These are phyloP conservation scores for Melanotaenia duboulayi DNA, from an alignment of 2,113 vertebrate genomes.

Conservation along the genomic window DNA sequence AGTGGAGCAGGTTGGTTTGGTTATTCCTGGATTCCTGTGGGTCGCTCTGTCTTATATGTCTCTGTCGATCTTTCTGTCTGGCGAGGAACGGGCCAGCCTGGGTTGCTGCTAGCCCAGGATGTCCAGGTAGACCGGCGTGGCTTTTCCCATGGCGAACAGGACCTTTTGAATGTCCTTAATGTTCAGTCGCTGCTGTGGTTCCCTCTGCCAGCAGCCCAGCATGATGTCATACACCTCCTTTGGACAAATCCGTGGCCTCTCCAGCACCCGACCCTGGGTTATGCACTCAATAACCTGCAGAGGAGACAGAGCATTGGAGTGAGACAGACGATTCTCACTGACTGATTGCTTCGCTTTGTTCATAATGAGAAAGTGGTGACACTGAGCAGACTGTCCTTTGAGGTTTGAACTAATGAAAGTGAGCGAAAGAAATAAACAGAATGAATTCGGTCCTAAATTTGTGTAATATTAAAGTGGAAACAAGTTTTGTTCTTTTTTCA, in stretches of 20 bases:
- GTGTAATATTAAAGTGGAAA: constrained; percentile 39
- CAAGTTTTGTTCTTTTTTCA: constrained; percentile 5
- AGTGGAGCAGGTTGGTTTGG: constrained; percentile 86
- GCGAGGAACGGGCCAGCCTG: constrained; percentile 34
- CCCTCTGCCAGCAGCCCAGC: constrained; percentile 87
- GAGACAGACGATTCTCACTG: constrained; percentile 46
- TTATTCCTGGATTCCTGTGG: constrained; percentile 82
- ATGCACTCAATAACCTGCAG: constrained; percentile 86
- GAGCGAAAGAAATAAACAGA: constrained; percentile 65
- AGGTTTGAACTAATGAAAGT: constrained; percentile 70
- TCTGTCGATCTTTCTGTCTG: constrained; percentile 64
- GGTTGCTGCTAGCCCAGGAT: constrained; percentile 82
- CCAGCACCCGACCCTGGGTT: constrained; percentile 86
- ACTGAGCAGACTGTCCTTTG: constrained; percentile 60
- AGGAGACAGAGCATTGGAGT: constrained; percentile 55
- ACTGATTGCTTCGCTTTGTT: constrained; percentile 63
- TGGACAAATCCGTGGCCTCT: constrained; percentile 84
- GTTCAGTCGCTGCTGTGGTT: constrained; percentile 85
- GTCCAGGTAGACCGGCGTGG: constrained; percentile 87
- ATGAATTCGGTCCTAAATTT: constrained; percentile 44
- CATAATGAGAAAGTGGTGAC: constrained; percentile 68
- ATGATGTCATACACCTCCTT: constrained; percentile 88
- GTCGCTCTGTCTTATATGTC: constrained; percentile 60
- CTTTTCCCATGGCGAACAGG: constrained; percentile 85
- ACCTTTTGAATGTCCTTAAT: constrained; percentile 88